Base-by-base conservation (phyloP, 1,140 invertebrate genomes). In the Zophobas atratus region DNA sequence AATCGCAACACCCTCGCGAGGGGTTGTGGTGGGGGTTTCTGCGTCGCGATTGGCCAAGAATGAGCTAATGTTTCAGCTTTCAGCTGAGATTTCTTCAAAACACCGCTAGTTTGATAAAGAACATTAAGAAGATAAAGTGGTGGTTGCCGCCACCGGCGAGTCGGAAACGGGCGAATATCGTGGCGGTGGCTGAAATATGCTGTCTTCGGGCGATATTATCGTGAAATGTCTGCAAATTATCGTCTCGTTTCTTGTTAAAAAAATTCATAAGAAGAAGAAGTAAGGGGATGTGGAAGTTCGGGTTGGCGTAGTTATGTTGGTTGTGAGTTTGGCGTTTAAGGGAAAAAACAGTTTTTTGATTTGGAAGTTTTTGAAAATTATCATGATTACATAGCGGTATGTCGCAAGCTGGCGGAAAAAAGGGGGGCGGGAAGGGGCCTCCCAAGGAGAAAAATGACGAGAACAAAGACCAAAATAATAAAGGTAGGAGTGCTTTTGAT, bases 401-500 rank as follows among this genome's bases (percentile, higher is more conserved):
- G 87, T 87, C 86, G 49, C 85, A 85, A 84, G 84, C 86, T 55
- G 86, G 85, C 70, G 86, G 83, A 53, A 85, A 85, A 83, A 87
- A 87, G 85, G 87, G 85, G 67, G 85, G 83, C 55, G 85, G 86
- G 78, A 87, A 87, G 80, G 87, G 86, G 38, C 84, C 85, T 6
- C 81, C 84, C 2, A 88, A 87, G 79, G 86, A 85, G 74, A 81
- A 86, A 46, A 91, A 92, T 46, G 84, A 84, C 1, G 86, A 88
- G 82, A 85, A 85, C 78, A 91, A 90, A 83, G 91, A 92, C 81
- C 90, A 92, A 80, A 91, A 90, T 8, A 88, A 89, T 20, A 89
- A 91, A 49, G 92, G 90, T 86, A 92, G 77, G 49, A 83, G 77
- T 72, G 1, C 35, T 8, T 34, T n/a, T 20, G 8, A 5, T 48